Conservation (phyloP, 1,140 invertebrate species). For the Centruroides vittatus region DNA sequence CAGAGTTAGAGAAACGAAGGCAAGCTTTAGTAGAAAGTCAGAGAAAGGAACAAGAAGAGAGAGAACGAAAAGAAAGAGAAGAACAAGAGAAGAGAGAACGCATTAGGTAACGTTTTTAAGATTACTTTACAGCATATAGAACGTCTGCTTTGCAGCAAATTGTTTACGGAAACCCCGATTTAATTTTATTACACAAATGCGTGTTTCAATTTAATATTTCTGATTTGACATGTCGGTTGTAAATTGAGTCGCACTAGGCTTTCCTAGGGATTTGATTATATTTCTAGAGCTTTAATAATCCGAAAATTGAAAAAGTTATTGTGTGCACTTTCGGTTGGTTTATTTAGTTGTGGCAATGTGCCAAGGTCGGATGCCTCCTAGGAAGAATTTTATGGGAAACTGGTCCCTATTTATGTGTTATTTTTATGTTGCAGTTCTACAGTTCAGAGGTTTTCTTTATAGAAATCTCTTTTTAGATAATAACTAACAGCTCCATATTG, state of each 20-base stretch:
- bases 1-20: slow-evolving; percentile 81
- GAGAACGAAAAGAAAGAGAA: slow-evolving; percentile 80
- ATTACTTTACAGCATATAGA: not conserved
- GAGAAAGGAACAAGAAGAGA: slow-evolving; percentile 75
- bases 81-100: slow-evolving; percentile 74
- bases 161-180: not conserved
- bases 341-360: too few relatives aligned
- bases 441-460: too few relatives aligned
- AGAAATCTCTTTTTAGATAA: too few relatives aligned
- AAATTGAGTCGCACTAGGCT: not conserved
- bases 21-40: slow-evolving; percentile 73
- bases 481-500: too few relatives aligned
- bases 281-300: not conserved
- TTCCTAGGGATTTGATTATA: not conserved
- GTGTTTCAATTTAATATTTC: not conserved
- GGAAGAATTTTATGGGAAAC: too few relatives aligned
- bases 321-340: too few relatives aligned
- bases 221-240: not conserved
- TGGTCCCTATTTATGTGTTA: too few relatives aligned
- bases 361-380: too few relatives aligned
- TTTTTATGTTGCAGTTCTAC: too few relatives aligned
- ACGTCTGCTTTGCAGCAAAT: not conserved
- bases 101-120: slow-evolving; percentile 25
- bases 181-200: not conserved
- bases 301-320: too few relatives aligned